Evolutionary conservation across 2,797 vertebrate species (phyloP), one percentile per base, ranked within the genome.

Genomic region (Gallinago solitaria): DNA sequence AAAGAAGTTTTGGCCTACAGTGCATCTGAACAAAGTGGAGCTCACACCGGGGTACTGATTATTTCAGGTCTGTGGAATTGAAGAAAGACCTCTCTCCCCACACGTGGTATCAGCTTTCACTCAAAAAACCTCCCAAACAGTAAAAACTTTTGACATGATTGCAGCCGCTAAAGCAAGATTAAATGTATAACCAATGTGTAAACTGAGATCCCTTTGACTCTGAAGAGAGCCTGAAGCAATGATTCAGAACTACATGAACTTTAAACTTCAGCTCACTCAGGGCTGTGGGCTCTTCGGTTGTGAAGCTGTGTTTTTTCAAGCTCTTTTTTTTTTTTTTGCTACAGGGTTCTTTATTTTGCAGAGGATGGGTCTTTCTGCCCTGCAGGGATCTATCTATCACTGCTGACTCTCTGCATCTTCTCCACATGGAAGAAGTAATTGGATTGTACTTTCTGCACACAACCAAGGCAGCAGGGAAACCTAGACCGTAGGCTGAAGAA

Each of bases 341-440:
- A 18, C 6, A n/a, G 68, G 76, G 73, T 93, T 96, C 61, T 35
- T 93, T 96, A 95, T 93, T 96, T 92, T 92, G 50, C 75, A 93
- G 79, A 83, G 74, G 63, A 85, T 78, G 80, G 54, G 82, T 83
- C 91, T 92, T 93, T 95, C 80, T 91, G 77, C 85, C 70, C 93
- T 95, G 67, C 35, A 69, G 94, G 91, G 83, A 76, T 91, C 79
- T 85, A 37, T 94, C 91, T 81, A 54, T 92, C 83, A 70, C 63
- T 91, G 63, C 85, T 93, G 86, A 92, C 80, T 91, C 83, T 95
- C 83, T 86, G 67, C 63, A 30, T 87, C 80, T 95, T 94, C 94
- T 93, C 96, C 74, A 91, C 87, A 67, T 69, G 80, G 87, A 91
- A 93, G 89, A 94, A 94, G 70, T 95, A 94, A 95, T 94, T 97